Base-by-base conservation (phyloP, 30 jellyfish, hydroid and myxozoan species). In the Nemopilema nomurai region DNA sequence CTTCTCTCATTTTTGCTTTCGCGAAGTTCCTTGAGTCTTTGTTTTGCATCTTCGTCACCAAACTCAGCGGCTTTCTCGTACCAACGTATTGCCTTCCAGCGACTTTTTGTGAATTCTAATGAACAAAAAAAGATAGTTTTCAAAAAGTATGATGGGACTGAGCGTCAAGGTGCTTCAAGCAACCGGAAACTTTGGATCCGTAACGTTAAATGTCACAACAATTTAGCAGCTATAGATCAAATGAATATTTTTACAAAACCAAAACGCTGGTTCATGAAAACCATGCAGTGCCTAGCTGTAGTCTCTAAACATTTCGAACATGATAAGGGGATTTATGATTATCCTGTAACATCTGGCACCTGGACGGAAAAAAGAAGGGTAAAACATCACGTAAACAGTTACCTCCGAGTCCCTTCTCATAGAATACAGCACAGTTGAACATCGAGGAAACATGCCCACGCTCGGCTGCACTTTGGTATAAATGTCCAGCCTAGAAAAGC, bases 391-490 rank as follows among this genome's bases (percentile, higher is more conserved):
- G n/a, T n/a, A n/a, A n/a, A n/a, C n/a, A n/a, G n/a, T 21, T 50
- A 84, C 93, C 93, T 74, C 87, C 93, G 18, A 73, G 67, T 13
- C 93, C 93, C 53, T 84, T 63, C 64, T 84, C 93, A 70, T 84
- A 84, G 50, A 70, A 84, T 8, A 84, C 83, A 9, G 93, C 93
- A 1, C 69, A 49, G 52, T 84, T 84, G 67, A 29, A 84, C 93
- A 84, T 84, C 8, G 93, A 80, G 18, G 93, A 84, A 19, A 67
- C 78, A 50, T 84, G 83, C 1, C 87, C 87, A 33, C 77, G 21
- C 22, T 84, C 93, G 18, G 93, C 93, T 74, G 93, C 87, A 62
- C 64, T 81, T 74, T 74, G 27, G 75, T 84, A 84, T 51, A 84
- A 22, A 23, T 26, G 1, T 49, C 93, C 93, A 73, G 93, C 93